These are phyloP conservation scores for Agelastica alni DNA, from an alignment of 2,888 invertebrate genomes.

Conservation along the genomic window DNA sequence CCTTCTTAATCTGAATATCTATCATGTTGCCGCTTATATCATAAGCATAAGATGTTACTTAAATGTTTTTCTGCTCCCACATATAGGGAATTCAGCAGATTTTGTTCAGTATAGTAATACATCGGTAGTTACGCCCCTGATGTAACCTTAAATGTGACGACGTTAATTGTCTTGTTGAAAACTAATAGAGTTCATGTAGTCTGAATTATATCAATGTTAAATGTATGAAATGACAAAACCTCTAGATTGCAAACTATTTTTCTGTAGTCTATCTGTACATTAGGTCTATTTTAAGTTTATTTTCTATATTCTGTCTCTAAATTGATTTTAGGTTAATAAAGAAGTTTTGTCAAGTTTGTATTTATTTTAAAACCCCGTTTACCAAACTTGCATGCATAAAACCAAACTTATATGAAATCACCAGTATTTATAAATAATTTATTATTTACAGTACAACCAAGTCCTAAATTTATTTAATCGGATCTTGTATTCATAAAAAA, in stretches of 20 bases:
- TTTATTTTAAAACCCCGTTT: too few relatives aligned
- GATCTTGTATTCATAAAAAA: too few relatives aligned
- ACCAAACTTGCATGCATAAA: too few relatives aligned
- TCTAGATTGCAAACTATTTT: conserved; percentile 21
- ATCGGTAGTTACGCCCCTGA: not conserved
- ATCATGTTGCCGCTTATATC: too few relatives aligned
- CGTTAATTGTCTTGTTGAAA: conserved; percentile 15
- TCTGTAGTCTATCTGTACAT: conserved; percentile 25
- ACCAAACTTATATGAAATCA: too few relatives aligned
- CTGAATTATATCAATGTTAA: conserved; percentile 28
- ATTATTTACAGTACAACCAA: not conserved
- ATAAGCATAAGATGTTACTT: too few relatives aligned
- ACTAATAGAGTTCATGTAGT: conserved; percentile 27
- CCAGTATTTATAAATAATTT: too few relatives aligned
- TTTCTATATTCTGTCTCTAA: conserved; percentile 27
- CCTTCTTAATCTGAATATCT: too few relatives aligned
- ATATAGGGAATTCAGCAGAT: too few relatives aligned
- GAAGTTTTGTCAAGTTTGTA: conserved; percentile 24
- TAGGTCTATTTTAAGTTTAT: conserved; percentile 29
- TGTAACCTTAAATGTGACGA: conserved; percentile 15
- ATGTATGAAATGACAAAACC: conserved; percentile 24
- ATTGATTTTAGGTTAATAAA: conserved; percentile 30
- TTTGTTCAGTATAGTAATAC: too few relatives aligned
- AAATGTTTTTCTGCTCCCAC: too few relatives aligned
- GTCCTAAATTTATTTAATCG: conserved; percentile 20